These are phyloP conservation scores for Xanthia togata DNA, from an alignment of 2,888 invertebrate genomes.

Conservation along the genomic window DNA sequence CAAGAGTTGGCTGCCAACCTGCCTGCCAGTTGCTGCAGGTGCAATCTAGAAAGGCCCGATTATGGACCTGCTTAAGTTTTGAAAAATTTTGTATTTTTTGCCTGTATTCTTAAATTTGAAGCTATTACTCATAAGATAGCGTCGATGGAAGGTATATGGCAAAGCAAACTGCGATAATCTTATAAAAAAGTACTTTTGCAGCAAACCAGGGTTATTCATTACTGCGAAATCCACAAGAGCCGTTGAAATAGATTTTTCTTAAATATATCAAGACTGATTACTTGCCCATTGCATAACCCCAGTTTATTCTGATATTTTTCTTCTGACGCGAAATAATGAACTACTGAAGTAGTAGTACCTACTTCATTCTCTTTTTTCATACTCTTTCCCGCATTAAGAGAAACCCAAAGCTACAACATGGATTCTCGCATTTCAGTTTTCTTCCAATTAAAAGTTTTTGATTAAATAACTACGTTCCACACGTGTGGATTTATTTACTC, in stretches of 20 bases:
- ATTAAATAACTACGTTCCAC: slow-evolving; percentile 53
- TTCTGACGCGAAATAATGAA: slow-evolving; percentile 31
- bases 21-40: slow-evolving; percentile 64
- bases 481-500: slow-evolving; percentile 40
- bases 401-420: slow-evolving; percentile 43
- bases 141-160: background rate
- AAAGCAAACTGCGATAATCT: background rate
- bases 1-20: slow-evolving; percentile 70
- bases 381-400: slow-evolving; percentile 26
- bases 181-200: background rate
- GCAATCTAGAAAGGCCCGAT: slow-evolving; percentile 20
- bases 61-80: background rate
- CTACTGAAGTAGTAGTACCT: slow-evolving; percentile 12
- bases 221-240: background rate
- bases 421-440: slow-evolving; percentile 43
- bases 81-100: background rate
- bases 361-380: slow-evolving; percentile 30
- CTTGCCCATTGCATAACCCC: slow-evolving; percentile 10
- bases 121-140: too few species aligned
- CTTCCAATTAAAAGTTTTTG: slow-evolving; percentile 63
- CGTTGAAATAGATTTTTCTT: background rate
- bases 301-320: slow-evolving; percentile 24
- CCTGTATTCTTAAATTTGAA: background rate
- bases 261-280: slow-evolving; percentile 1
- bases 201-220: background rate